Evolutionary conservation across 2,113 vertebrate species (phyloP).

Genomic region (Equus quagga): DNA sequence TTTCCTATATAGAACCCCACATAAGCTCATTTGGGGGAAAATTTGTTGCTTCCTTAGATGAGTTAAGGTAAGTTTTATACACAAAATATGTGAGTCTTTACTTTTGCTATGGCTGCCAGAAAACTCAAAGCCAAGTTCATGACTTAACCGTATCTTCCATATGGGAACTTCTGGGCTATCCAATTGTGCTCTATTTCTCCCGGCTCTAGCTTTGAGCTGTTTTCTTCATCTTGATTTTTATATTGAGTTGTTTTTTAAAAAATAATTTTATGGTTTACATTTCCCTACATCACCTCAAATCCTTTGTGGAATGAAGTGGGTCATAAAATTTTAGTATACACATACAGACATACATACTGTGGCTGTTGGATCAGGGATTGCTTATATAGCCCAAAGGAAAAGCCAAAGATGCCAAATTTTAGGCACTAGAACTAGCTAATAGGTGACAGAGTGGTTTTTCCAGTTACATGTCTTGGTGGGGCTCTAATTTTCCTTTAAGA

Average conservation of each 20-base stretch:
- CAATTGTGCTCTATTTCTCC: background rate
- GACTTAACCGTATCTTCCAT: background rate
- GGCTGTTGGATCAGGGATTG: background rate
- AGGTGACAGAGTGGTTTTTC: background rate
- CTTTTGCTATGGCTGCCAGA: background rate
- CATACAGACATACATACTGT: background rate
- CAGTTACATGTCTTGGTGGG: background rate
- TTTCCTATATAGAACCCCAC: background rate
- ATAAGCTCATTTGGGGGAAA: background rate
- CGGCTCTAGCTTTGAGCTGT: background rate
- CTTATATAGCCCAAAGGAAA: background rate
- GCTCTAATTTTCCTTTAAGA: background rate
- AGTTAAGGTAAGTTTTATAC: background rate
- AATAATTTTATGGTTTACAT: background rate
- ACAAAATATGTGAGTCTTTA: background rate
- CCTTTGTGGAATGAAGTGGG: background rate
- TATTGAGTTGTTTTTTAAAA: background rate
- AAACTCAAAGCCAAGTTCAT: background rate
- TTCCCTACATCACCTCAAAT: background rate
- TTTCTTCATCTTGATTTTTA: constrained; percentile 61
- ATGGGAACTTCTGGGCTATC: background rate
- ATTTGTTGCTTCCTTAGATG: background rate
- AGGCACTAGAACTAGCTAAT: background rate
- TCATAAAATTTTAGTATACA: background rate
- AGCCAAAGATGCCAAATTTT: background rate